Evolutionary conservation across 2,113 vertebrate species (phyloP), one percentile per base, ranked within the genome.

Genomic region (Pelusios castaneus): DNA sequence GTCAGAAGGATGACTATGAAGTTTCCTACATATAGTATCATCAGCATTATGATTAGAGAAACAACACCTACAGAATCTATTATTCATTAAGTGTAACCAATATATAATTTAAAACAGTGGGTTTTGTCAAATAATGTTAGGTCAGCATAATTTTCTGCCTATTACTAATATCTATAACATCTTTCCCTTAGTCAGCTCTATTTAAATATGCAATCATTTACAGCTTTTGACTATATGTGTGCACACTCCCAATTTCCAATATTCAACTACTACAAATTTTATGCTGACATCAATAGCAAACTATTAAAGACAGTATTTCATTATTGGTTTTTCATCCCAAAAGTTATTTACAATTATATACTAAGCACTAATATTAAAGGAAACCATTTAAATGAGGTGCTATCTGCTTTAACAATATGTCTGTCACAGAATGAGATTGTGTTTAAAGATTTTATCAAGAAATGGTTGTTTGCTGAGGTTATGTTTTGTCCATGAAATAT

Each of bases 401-500:
- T 99, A 99, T 99, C 99, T 99, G 98, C 99, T 98, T 99, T 99
- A 99, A 99, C 99, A 99, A 99, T 99, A 99, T 99, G 99, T 99
- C 99, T 99, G 99, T 99, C 99, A 99, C 99, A 98, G 98, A 99
- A 99, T 99, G 99, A 99, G 99, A 99, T 99, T 99, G 99, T 99
- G 99, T 99, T 99, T 99, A 99, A 99, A 99, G 99, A 99, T 99
- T 99, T 99, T 99, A 99, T 99, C 99, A 99, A 99, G 99, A 99
- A 99, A 99, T 99, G 99, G 99, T 99, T 99, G 99, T 99, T 99
- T 99, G 98, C 99, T 98, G 99, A 99, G 99, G 99, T 99, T 99
- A 99, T 99, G 99, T 99, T 99, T 99, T 99, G 99, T 99, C 99
- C 99, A 99, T 99, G 99, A 99, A 99, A 99, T 99, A 99, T 99